Percentiles rank a stretch among this genome's conserved stretches.
Conservation (phyloP, 2,113 vertebrate species). For the Larimichthys polyactis region DNA sequence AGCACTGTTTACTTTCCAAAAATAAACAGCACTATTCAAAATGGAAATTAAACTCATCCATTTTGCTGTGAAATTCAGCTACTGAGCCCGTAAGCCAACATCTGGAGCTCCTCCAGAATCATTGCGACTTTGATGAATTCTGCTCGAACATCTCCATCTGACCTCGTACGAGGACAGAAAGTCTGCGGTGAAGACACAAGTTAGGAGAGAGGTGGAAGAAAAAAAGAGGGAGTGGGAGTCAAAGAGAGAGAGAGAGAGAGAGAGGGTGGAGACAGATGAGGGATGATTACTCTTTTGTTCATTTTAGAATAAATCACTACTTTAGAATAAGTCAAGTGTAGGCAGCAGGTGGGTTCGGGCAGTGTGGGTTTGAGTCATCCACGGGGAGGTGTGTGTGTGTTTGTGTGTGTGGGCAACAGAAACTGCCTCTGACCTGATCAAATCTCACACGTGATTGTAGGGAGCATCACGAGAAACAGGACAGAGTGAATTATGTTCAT, state of each 20-base stretch:
- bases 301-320: slow-evolving; percentile 36
- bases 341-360: slow-evolving; percentile 57
- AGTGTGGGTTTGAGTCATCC: slow-evolving; percentile 72
- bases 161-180: slow-evolving; percentile 24
- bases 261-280: neutral
- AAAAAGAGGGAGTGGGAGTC: slow-evolving; percentile 25
- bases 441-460: slow-evolving; percentile 25
- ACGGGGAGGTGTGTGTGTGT: slow-evolving; percentile 35
- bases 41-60: slow-evolving; percentile 35
- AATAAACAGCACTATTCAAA: neutral
- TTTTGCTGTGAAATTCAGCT: slow-evolving; percentile 10
- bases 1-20: neutral
- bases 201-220: neutral
- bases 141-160: slow-evolving; percentile 44
- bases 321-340: slow-evolving; percentile 52
- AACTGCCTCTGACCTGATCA: slow-evolving; percentile 38
- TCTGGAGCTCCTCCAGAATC: slow-evolving; percentile 33
- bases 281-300: slow-evolving; percentile 29
- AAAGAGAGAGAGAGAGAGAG: neutral
- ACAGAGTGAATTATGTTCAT: slow-evolving; percentile 7
- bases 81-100: slow-evolving; percentile 4
- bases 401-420: slow-evolving; percentile 24
- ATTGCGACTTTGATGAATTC: slow-evolving; percentile 45
- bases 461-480: slow-evolving; percentile 14
- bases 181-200: neutral